Evolutionary conservation across 2,888 invertebrate species (phyloP).

Genomic region (Lepeophtheirus nordmannii): DNA sequence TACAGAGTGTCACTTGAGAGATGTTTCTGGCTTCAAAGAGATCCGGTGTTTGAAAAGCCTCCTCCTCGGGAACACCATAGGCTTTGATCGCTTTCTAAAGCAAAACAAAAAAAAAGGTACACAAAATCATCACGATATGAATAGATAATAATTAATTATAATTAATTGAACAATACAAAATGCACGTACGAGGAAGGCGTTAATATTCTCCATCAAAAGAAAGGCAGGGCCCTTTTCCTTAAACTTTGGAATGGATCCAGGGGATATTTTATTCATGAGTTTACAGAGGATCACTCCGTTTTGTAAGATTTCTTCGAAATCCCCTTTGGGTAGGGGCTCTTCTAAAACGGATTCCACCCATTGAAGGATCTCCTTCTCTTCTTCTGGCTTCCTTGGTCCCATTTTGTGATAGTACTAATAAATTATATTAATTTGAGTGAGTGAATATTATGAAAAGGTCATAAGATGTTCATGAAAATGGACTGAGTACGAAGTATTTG

Average conservation of each 20-base stretch:
- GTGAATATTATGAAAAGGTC: too few species aligned
- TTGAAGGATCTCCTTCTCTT: slow-evolving; percentile 30
- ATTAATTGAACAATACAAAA: too few species aligned
- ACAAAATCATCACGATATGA: slow-evolving; percentile 24
- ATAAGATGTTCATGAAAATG: too few species aligned
- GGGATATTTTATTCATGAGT: slow-evolving; percentile 78
- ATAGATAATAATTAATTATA: too few species aligned
- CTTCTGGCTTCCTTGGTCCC: slow-evolving; percentile 22
- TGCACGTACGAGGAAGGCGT: slow-evolving; percentile 54
- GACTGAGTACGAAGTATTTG: too few species aligned
- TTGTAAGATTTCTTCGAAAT: slow-evolving; percentile 69
- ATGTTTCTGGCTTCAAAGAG: slow-evolving; percentile 92
- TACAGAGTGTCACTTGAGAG: slow-evolving; percentile 63
- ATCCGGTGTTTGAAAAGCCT: slow-evolving; percentile 93
- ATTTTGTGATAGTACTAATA: slow-evolving; percentile 6
- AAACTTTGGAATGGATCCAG: slow-evolving; percentile 88
- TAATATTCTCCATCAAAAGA: slow-evolving; percentile 98
- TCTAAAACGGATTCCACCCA: slow-evolving; percentile 80
- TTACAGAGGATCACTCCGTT: slow-evolving; percentile 83
- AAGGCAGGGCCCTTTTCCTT: slow-evolving; percentile 52
- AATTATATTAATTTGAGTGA: background rate
- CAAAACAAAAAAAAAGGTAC: slow-evolving; percentile 45
- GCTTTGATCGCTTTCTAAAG: slow-evolving; percentile 72
- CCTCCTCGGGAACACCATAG: slow-evolving; percentile 80
- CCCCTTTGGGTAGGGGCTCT: slow-evolving; percentile 55